Evolutionary conservation across 2,888 invertebrate genomes (phyloP).

Genomic region (Tillus elongatus): DNA sequence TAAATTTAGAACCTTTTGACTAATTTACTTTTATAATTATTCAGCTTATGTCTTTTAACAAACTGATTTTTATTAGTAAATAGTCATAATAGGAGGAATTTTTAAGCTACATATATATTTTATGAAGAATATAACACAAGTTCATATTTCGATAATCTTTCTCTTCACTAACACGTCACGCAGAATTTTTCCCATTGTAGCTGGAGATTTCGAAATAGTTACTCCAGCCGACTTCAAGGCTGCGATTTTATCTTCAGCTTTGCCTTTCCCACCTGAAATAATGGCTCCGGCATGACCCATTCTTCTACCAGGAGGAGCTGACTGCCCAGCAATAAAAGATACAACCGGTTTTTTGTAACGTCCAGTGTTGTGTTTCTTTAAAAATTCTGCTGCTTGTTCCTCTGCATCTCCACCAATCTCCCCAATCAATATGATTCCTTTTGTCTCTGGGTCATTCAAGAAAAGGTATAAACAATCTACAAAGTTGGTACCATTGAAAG

Average conservation of each 20-base stretch:
- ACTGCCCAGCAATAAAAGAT: conserved; percentile 93
- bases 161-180: no score
- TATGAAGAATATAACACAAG: no score
- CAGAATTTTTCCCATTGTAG: conserved; percentile 23
- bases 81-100: no score
- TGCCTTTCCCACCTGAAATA: conserved; percentile 92
- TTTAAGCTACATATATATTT: no score
- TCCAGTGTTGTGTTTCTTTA: conserved; percentile 66
- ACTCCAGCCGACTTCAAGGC: conserved; percentile 25
- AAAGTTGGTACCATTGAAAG: conserved; percentile 57
- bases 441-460: conserved; percentile 79
- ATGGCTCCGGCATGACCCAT: conserved; percentile 99
- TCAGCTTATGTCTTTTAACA: no score
- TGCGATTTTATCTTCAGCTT: conserved; percentile 25
- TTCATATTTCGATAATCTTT: no score
- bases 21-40: no score
- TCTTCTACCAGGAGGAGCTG: conserved; percentile 92
- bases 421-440: conserved; percentile 95
- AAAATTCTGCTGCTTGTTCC: conserved; percentile 87
- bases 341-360: conserved; percentile 88
- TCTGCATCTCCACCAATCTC: conserved; percentile 93
- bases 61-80: no score
- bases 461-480: conserved; percentile 87
- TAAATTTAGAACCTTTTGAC: no score
- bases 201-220: conserved; percentile 20